These are phyloP conservation scores for Drosophila truncata DNA, from an alignment of 1,140 invertebrate species.

Conservation along the genomic window DNA sequence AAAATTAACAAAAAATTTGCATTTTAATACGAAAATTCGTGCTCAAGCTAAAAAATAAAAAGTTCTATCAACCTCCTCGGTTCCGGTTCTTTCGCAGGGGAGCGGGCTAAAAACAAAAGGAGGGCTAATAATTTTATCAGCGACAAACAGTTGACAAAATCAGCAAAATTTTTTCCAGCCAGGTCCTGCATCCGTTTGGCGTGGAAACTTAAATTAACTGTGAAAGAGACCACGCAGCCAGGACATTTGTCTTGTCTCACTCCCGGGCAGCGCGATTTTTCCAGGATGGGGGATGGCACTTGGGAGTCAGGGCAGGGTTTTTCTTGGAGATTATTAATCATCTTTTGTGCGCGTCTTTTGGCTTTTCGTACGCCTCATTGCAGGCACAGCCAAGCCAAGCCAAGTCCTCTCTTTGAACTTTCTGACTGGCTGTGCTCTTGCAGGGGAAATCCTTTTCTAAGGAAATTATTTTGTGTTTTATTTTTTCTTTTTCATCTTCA, in stretches of 20 bases:
- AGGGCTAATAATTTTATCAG: conserved; percentile 85
- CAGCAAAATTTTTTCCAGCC: conserved; percentile 68
- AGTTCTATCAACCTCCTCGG: neutral
- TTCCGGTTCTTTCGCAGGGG: conserved; percentile 13
- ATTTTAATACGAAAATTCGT: conserved; percentile 77
- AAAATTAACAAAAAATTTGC: conserved; percentile 82
- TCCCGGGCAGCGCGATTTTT: conserved; percentile 42
- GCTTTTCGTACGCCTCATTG: conserved; percentile 71
- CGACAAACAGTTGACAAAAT: conserved; percentile 84
- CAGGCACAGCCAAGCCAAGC: conserved; percentile 14
- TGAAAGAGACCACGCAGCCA: conserved; percentile 82
- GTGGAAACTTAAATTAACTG: conserved; percentile 81
- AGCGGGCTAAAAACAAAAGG: conserved; percentile 58
- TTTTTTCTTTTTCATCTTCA: neutral
- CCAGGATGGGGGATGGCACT: conserved; percentile 4
- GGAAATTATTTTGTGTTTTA: conserved; percentile 53
- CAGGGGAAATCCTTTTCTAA: conserved; percentile 67
- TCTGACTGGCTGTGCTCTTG: conserved; percentile 26
- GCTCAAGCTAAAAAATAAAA: conserved; percentile 22
- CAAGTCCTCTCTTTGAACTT: conserved; percentile 57
- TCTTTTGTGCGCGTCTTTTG: conserved; percentile 77
- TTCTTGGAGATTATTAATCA: conserved; percentile 78
- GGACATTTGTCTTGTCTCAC: conserved; percentile 78
- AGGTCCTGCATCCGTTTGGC: conserved; percentile 66
- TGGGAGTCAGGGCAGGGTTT: conserved; percentile 36